Evolutionary conservation across 1,140 invertebrate genomes (phyloP).

Genomic region (Drosophila setifemur): DNA sequence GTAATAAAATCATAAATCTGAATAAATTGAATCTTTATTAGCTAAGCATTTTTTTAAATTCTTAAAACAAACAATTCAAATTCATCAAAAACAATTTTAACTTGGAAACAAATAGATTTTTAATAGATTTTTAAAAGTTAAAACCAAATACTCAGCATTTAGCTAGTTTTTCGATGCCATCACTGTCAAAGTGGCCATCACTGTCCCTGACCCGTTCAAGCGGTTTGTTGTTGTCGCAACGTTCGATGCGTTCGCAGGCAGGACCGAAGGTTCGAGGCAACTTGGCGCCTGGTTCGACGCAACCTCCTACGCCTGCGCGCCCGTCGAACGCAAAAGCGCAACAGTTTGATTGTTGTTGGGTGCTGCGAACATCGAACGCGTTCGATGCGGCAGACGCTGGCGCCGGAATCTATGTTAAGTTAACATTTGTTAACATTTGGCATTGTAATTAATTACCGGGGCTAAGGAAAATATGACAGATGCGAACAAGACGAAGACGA

Average conservation of each 20-base stretch:
- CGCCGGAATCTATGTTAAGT: not conserved
- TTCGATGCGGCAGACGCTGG: not conserved
- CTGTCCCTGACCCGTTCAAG: conserved; percentile 28
- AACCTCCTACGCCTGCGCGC: conserved; percentile 5
- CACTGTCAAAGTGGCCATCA: conserved; percentile 4
- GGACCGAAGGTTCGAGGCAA: not conserved
- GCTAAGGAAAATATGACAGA: not conserved
- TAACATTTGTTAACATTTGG: conserved; percentile 6
- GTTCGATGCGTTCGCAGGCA: not conserved
- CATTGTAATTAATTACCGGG: not conserved
- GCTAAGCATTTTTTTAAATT: no score
- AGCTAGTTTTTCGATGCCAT: no score
- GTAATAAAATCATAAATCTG: no score
- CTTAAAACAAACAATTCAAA: no score
- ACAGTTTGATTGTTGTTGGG: conserved; percentile 16
- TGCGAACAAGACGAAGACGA: not conserved
- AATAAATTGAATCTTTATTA: no score
- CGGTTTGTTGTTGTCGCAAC: conserved; percentile 27
- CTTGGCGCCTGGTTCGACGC: not conserved
- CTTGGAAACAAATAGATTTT: no score
- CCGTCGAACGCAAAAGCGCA: conserved; percentile 10
- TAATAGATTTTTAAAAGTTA: no score
- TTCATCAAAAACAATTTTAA: no score
- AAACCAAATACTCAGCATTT: no score
- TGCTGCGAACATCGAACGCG: not conserved